Percentiles rank a stretch among this genome's conserved stretches.
phyloP scores from a whole-genome alignment of 1,140 invertebrate species.

The Platyura marginata region DNA sequence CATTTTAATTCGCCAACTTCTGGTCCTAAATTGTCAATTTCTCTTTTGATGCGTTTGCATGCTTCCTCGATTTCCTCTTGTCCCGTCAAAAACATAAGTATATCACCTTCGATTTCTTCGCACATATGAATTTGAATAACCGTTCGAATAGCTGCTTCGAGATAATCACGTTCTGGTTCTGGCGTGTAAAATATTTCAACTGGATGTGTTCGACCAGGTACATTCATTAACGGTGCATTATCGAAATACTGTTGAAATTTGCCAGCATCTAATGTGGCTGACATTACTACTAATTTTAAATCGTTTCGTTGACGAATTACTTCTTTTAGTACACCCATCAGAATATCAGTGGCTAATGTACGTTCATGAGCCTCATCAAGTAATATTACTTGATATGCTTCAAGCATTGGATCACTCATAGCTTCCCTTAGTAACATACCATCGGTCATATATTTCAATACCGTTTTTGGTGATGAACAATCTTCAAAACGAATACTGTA shows the following conservation, averaged over 20 bases:
- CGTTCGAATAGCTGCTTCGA: conserved; percentile 96
- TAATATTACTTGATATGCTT: conserved; percentile 88
- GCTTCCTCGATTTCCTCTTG: conserved; percentile 98
- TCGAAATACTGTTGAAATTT: conserved; percentile 99
- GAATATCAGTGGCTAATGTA: conserved; percentile 93
- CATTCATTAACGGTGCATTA: conserved; percentile 95
- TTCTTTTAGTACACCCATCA: conserved; percentile 98
- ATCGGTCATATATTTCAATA: conserved; percentile 94
- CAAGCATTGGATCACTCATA: conserved; percentile 97
- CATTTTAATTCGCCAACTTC: conserved; percentile 96
- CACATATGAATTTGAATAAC: conserved; percentile 99
- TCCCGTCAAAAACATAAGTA: conserved; percentile 89
- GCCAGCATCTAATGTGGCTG: conserved; percentile 97
- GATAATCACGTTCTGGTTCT: conserved; percentile 93
- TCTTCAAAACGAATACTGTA: conserved; percentile 99
- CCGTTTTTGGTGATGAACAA: conserved; percentile 86
- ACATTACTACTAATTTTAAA: conserved; percentile 98
- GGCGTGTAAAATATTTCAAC: conserved; percentile 99
- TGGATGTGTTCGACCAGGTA: conserved; percentile 82
- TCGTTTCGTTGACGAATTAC: conserved; percentile 86
- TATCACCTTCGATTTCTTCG: conserved; percentile 87
- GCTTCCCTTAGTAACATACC: conserved; percentile 99
- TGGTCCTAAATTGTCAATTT: conserved; percentile 90
- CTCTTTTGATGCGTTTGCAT: conserved; percentile 92
- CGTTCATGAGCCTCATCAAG: conserved; percentile 99